Evolutionary conservation across 2,888 invertebrate genomes (phyloP), one percentile per base, ranked within the genome.

Genomic region (Ormyrus labotus): DNA sequence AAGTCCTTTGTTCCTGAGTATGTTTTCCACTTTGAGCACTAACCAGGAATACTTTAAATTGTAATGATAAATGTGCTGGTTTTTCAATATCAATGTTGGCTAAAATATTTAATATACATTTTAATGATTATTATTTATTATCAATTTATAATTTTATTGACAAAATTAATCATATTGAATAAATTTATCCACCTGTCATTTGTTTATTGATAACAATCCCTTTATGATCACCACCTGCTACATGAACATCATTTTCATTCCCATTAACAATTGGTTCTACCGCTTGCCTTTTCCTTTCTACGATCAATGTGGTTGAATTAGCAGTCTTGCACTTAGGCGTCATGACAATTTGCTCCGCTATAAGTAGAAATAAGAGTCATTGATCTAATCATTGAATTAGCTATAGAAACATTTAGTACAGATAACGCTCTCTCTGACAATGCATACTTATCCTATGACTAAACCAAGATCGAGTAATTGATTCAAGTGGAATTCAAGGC

Each of bases 151-250:
- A 34, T 34, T 34, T 34, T 34, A 34, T 34, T 34, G 34, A 34
- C 4, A 34, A 34, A 34, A 34, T 34, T 34, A 51, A 68, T 61
- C 45, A 9, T 10, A 51, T 19, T 79, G 4, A 34, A 34, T 34
- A 34, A 34, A 34, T 34, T 34, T 34, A 34, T 34, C 34, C 13
- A 82, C 80, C 70, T 64, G 93, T 92, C 82, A 95, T 93, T 91
- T 96, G 95, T 92, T 98, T 98, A 90, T 98, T 98, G 86, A 99
- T 96, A 81, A 99, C 96, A 81, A 99, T 97, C 67, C 99, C 99
- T 60, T 96, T 96, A 89, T 99, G 98, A 91, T 97, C 96, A 8
- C 99, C 99, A 11, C 98, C 99, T 74, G 97, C 99, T 1, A 98
- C 94, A 91, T 98, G 98, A 85, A 97, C 96, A 84, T 96, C 96